A percentile compares a stretch with the other conserved stretches of the same genome.
Evolutionary conservation across 1,140 invertebrate species (phyloP).

Genomic region (Euwallacea similis): DNA sequence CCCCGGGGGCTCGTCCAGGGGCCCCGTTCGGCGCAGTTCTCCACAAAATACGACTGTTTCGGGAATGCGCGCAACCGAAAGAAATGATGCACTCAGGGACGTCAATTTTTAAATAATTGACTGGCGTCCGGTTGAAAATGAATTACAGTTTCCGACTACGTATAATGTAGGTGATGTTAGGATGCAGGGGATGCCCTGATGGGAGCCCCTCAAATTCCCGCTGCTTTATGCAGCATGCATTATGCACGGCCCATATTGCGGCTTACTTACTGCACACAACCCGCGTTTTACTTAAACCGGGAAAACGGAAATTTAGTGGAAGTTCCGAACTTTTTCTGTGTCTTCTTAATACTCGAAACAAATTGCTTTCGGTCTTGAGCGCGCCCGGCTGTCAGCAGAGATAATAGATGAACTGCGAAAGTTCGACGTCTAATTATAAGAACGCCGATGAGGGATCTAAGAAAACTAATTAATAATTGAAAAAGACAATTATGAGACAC

Average conservation of each 20-base stretch:
- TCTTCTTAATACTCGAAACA: conserved; percentile 41
- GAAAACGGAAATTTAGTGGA: conserved; percentile 9
- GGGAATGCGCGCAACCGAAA: conserved; percentile 47
- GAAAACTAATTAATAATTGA: conserved; percentile 40
- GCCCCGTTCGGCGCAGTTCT: conserved; percentile 28
- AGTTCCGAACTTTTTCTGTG: background rate
- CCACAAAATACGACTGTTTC: conserved; percentile 54
- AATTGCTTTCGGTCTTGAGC: conserved; percentile 40
- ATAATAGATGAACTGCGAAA: conserved; percentile 41
- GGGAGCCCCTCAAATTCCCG: conserved; percentile 45
- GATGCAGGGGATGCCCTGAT: conserved; percentile 45
- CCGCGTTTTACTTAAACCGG: background rate
- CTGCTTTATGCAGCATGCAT: conserved; percentile 41
- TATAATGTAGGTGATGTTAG: conserved; percentile 50
- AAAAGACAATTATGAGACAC: conserved; percentile 17
- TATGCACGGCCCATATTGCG: conserved; percentile 20
- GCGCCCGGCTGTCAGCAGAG: conserved; percentile 35
- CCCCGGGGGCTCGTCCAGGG: conserved; percentile 48
- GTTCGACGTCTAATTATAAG: conserved; percentile 37
- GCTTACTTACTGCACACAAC: conserved; percentile 12
- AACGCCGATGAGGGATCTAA: conserved; percentile 11
- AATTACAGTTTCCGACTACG: conserved; percentile 52
- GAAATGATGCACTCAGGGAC: conserved; percentile 55
- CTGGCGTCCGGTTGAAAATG: conserved; percentile 57
- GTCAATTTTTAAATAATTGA: conserved; percentile 59